These are phyloP conservation scores for Hipparchia semele DNA, from an alignment of 2,888 invertebrate species.

Conservation along the genomic window DNA sequence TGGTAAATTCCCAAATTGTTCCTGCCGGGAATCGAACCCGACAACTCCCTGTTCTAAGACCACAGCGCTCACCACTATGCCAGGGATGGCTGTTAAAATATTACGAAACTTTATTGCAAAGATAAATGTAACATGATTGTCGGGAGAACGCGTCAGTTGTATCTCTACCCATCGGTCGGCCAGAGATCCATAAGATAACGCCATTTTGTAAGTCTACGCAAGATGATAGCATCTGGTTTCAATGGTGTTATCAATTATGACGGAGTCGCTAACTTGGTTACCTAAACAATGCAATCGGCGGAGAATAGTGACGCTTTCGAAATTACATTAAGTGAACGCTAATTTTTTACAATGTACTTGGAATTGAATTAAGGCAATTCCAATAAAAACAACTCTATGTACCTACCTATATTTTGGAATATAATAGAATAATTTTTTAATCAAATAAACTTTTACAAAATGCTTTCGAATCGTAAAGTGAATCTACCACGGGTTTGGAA, in stretches of 20 bases:
- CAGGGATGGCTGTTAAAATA: no score
- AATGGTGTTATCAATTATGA: conserved; percentile 74
- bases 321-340: conserved; percentile 35
- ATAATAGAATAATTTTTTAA: no score
- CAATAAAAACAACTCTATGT: neutral
- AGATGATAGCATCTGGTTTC: conserved; percentile 50
- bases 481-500: no score
- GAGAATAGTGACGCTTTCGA: conserved; percentile 47
- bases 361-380: conserved; percentile 15
- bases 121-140: neutral
- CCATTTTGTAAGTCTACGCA: conserved; percentile 20
- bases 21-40: no score
- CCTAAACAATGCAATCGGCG: conserved; percentile 70
- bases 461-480: no score
- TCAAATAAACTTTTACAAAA: no score
- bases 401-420: no score
- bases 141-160: neutral
- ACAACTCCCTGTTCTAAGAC: no score
- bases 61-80: no score
- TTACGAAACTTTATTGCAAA: neutral
- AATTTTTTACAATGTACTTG: conserved; percentile 21
- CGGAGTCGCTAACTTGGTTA: conserved; percentile 58
- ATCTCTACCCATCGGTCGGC: neutral
- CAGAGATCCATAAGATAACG: conserved; percentile 6
- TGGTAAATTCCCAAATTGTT: no score